A percentile compares a stretch with the other conserved stretches of the same genome.
Evolutionary conservation across 2,888 invertebrate species (phyloP).

Genomic region (Nyleta sp.): DNA sequence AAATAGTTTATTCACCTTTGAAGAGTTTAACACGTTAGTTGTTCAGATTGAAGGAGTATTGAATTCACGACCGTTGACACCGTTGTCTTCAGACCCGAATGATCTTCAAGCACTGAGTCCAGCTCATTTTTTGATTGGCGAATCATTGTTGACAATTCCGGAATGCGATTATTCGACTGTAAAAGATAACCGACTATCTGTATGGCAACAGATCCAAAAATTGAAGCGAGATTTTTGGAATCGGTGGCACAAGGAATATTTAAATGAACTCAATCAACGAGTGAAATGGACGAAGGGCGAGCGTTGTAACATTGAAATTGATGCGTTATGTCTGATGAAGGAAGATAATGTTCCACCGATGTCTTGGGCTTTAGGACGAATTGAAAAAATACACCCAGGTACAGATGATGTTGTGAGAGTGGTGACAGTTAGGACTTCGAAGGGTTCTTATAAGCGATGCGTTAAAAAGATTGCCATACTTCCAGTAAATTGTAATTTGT

Average conservation of each 20-base stretch:
- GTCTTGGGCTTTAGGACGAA: too few species aligned
- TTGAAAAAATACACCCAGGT: too few species aligned
- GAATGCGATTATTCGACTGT: not conserved
- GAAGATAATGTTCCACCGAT: too few species aligned
- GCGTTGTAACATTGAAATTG: too few species aligned
- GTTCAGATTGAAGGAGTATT: not conserved
- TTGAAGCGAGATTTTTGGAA: conserved; percentile 62
- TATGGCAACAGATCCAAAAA: not conserved
- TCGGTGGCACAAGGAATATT: conserved; percentile 60
- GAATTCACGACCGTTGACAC: conserved; percentile 7
- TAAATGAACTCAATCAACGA: conserved; percentile 60
- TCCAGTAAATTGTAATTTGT: too few species aligned
- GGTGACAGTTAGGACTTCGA: too few species aligned
- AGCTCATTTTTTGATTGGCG: not conserved
- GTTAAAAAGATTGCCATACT: too few species aligned
- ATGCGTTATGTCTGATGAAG: too few species aligned
- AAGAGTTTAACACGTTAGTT: not conserved
- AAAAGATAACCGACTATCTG: not conserved
- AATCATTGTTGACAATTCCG: not conserved
- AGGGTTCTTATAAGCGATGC: too few species aligned
- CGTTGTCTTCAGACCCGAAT: not conserved
- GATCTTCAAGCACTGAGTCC: not conserved
- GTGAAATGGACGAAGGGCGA: conserved; percentile 64
- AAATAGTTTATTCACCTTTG: too few species aligned
- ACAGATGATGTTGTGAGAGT: too few species aligned